phyloP scores from a whole-genome alignment of 2,888 invertebrate species.

The Cacoxenus indagator region DNA sequence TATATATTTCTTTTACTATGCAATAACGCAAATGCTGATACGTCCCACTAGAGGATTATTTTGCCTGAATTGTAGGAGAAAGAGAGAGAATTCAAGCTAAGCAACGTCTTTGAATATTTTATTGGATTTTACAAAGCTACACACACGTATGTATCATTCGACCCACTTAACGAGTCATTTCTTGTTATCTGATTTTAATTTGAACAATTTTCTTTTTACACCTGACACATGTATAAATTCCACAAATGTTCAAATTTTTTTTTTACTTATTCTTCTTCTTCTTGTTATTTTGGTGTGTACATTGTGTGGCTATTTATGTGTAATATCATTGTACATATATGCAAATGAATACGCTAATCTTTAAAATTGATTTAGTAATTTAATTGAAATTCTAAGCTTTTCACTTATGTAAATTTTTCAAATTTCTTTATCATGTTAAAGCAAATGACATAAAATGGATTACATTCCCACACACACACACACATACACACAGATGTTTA shows the following conservation, averaged over 20 bases:
- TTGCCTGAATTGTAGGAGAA: no score
- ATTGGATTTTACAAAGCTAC: no score
- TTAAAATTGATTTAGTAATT: conserved; percentile 61
- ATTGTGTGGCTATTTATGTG: not conserved
- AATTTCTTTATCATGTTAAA: conserved; percentile 44
- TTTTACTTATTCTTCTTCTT: not conserved
- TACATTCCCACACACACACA: conserved; percentile 32
- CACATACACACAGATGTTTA: conserved; percentile 46
- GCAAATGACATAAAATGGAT: conserved; percentile 63
- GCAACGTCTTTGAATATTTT: no score
- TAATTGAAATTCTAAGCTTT: conserved; percentile 53
- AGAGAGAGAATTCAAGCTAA: no score
- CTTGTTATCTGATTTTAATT: conserved; percentile 62
- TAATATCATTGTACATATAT: conserved; percentile 41
- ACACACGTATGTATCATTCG: no score
- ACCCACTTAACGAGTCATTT: no score
- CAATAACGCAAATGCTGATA: no score
- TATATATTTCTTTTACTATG: no score
- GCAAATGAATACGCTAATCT: conserved; percentile 63
- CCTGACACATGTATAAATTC: conserved; percentile 45
- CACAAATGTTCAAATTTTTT: not conserved
- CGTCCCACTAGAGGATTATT: no score
- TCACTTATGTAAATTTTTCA: conserved; percentile 31
- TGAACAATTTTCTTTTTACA: conserved; percentile 58
- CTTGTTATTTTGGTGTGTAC: not conserved